Conservation (phyloP, 2,888 invertebrate species). For the Dorcus hopei region DNA sequence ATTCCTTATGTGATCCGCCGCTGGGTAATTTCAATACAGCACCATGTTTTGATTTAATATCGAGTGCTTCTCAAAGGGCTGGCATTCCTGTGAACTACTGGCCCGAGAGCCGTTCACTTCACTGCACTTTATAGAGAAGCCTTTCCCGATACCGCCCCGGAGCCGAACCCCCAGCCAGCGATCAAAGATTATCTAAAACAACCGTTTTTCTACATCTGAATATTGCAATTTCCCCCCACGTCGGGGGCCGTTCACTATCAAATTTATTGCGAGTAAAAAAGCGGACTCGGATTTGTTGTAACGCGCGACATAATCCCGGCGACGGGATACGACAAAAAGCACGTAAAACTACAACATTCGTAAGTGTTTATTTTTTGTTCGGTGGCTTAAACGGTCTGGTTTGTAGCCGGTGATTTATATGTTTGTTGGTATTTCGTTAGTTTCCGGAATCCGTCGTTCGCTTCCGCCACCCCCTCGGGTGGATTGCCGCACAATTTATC, state of each 20-base stretch:
- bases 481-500: too few species aligned
- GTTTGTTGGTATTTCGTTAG: neutral
- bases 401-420: neutral
- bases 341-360: too few species aligned
- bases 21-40: constrained; percentile 28
- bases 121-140: constrained; percentile 16
- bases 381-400: neutral
- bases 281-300: too few species aligned
- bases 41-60: constrained; percentile 32
- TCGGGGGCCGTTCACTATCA: too few species aligned
- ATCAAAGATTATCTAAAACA: constrained; percentile 15
- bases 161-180: neutral
- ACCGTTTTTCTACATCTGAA: constrained; percentile 8
- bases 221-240: constrained; percentile 9
- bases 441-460: neutral
- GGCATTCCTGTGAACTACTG: constrained; percentile 27
- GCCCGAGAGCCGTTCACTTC: constrained; percentile 22
- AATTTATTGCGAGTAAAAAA: too few species aligned
- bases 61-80: constrained; percentile 27
- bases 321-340: too few species aligned
- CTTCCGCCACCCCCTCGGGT: neutral
- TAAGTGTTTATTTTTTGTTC: too few species aligned
- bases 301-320: too few species aligned
- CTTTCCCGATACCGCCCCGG: neutral
- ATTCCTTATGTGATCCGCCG: constrained; percentile 13